phyloP scores from a whole-genome alignment of 2,113 vertebrate species.

The Uropsilus gracilis region DNA sequence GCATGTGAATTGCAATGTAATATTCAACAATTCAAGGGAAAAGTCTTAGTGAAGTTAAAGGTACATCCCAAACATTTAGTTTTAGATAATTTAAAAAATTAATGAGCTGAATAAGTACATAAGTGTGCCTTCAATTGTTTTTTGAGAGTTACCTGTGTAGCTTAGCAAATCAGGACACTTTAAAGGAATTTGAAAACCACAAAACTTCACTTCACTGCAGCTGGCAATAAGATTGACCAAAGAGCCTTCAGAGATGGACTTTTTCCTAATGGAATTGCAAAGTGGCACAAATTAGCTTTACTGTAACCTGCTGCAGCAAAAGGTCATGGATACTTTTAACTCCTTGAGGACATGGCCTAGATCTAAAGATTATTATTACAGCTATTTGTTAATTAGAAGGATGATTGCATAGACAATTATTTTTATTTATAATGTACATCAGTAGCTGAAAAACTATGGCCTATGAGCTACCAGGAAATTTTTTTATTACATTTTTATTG shows the following conservation, averaged over 20 bases:
- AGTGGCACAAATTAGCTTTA: not conserved
- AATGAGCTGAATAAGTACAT: not conserved
- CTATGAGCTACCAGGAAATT: not conserved
- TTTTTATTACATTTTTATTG: constrained; percentile 1
- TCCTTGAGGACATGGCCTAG: not conserved
- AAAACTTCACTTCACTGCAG: not conserved
- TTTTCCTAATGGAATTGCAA: constrained; percentile 18
- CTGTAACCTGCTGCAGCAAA: not conserved
- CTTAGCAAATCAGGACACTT: not conserved
- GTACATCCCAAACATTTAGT: not conserved
- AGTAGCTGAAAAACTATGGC: not conserved
- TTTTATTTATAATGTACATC: not conserved
- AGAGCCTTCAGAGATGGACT: not conserved
- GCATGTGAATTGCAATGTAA: not conserved
- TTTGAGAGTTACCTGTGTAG: not conserved
- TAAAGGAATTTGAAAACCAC: constrained; percentile 35
- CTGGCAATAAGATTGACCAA: not conserved
- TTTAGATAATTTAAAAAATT: not conserved
- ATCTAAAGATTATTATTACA: constrained; percentile 18
- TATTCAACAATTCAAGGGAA: not conserved
- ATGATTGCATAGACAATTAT: not conserved
- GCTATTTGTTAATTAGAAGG: constrained; percentile 18
- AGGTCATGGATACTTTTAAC: not conserved
- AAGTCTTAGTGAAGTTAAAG: not conserved
- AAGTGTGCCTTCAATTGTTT: not conserved